Percentiles rank a stretch among this genome's conserved stretches.
Evolutionary conservation across 2,888 invertebrate species (phyloP).

Genomic region (Argyresthia albistria): DNA sequence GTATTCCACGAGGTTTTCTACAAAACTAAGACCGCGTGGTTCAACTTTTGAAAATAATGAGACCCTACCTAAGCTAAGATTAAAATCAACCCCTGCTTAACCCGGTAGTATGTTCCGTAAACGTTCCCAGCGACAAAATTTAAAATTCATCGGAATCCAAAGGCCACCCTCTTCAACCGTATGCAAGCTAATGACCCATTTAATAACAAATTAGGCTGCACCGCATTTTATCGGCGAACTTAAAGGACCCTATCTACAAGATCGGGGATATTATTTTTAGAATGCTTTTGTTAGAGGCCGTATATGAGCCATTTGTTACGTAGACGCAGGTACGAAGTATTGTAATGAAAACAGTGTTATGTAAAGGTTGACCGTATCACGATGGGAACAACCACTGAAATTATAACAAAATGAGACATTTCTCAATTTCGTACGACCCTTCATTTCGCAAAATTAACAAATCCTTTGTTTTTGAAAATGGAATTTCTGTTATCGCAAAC

Average conservation of each 20-base stretch:
- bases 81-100: no score
- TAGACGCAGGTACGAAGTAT: constrained; percentile 9
- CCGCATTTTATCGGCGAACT: constrained; percentile 37
- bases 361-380: constrained; percentile 7
- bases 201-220: constrained; percentile 64
- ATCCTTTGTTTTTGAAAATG: constrained; percentile 1
- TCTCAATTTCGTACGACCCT: background rate
- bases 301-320: constrained; percentile 13
- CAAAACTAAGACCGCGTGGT: no score
- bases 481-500: background rate
- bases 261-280: constrained; percentile 17
- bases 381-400: background rate
- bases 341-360: constrained; percentile 27
- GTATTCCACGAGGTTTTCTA: no score
- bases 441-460: constrained; percentile 1
- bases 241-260: constrained; percentile 18
- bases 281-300: constrained; percentile 21
- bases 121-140: constrained; percentile 40
- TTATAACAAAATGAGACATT: no score
- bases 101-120: constrained; percentile 3
- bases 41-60: no score
- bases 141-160: constrained; percentile 60
- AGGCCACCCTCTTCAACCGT: constrained; percentile 41
- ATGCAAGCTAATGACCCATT: constrained; percentile 58
- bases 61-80: no score